Percentiles rank a stretch among this genome's conserved stretches.
Evolutionary conservation across 2,888 invertebrate species (phyloP).

Genomic region (Oeneis ivallda): DNA sequence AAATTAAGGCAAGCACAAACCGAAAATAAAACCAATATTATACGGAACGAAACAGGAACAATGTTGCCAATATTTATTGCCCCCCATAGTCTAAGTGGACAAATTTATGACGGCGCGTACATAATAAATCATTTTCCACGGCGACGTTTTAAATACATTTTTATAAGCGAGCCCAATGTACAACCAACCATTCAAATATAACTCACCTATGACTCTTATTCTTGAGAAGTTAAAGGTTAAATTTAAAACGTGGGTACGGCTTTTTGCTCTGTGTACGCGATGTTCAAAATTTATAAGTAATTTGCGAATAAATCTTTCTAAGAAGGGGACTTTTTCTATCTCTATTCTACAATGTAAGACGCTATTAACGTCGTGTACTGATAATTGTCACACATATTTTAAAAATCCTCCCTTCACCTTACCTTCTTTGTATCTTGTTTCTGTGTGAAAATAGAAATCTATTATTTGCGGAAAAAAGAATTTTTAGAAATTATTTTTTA

Average conservation of each 20-base stretch:
- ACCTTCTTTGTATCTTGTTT: conserved; percentile 44
- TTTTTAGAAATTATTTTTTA: conserved; percentile 39
- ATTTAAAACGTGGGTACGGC: neutral
- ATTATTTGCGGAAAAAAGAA: conserved; percentile 54
- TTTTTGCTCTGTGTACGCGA: conserved; percentile 35
- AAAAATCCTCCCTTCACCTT: conserved; percentile 62
- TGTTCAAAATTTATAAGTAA: conserved; percentile 76
- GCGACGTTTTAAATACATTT: conserved; percentile 81
- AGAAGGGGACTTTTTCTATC: conserved; percentile 66
- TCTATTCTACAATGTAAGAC: conserved; percentile 69
- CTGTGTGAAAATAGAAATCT: conserved; percentile 49
- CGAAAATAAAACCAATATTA: conserved; percentile 38
- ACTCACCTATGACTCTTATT: conserved; percentile 23
- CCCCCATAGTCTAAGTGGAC: conserved; percentile 71
- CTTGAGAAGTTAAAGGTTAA: conserved; percentile 21
- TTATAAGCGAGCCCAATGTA: conserved; percentile 77
- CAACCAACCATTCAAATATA: conserved; percentile 29
- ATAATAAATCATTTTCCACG: conserved; percentile 74
- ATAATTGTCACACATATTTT: conserved; percentile 83
- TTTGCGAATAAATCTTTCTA: conserved; percentile 79
- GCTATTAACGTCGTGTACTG: conserved; percentile 80
- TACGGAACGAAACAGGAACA: conserved; percentile 39
- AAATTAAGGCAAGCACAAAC: conserved; percentile 29
- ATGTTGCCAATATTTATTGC: conserved; percentile 64
- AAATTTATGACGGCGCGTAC: conserved; percentile 76